These are phyloP conservation scores for Sebastes steindachneri DNA, from an alignment of 2,797 vertebrate genomes.

Conservation along the genomic window DNA sequence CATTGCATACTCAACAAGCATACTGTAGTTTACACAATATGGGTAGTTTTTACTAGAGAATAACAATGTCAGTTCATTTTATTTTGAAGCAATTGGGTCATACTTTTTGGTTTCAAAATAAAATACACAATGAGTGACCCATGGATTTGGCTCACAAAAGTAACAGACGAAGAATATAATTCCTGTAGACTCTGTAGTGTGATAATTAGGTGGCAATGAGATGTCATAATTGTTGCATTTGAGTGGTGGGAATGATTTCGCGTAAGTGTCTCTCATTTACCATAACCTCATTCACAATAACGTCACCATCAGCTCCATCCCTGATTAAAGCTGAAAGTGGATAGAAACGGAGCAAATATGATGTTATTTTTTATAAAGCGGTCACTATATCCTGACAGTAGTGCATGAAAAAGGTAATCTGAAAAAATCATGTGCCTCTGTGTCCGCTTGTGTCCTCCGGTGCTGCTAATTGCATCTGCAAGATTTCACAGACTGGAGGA, in stretches of 20 bases:
- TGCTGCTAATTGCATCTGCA: too few relatives aligned
- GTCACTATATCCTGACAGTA: too few relatives aligned
- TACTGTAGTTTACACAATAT: background rate
- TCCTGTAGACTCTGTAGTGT: background rate
- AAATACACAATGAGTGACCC: background rate
- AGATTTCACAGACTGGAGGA: too few relatives aligned
- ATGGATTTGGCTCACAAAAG: background rate
- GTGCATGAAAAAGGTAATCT: too few relatives aligned
- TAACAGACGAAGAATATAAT: background rate
- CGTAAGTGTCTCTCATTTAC: conserved; percentile 34
- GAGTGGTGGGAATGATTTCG: conserved; percentile 40
- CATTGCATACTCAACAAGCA: conserved; percentile 1
- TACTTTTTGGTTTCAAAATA: background rate
- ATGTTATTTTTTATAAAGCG: too few relatives aligned
- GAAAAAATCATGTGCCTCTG: too few relatives aligned
- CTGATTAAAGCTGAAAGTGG: conserved; percentile 38
- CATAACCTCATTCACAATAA: conserved; percentile 57
- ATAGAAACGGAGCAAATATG: too few relatives aligned
- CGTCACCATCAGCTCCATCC: conserved; percentile 17
- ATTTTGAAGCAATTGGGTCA: background rate
- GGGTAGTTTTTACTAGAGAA: background rate
- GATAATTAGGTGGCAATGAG: background rate
- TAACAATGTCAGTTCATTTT: background rate
- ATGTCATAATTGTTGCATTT: background rate
- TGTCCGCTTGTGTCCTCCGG: too few relatives aligned